phyloP scores from a whole-genome alignment of 2,888 invertebrate species.

The Clepsis dumicolana region DNA sequence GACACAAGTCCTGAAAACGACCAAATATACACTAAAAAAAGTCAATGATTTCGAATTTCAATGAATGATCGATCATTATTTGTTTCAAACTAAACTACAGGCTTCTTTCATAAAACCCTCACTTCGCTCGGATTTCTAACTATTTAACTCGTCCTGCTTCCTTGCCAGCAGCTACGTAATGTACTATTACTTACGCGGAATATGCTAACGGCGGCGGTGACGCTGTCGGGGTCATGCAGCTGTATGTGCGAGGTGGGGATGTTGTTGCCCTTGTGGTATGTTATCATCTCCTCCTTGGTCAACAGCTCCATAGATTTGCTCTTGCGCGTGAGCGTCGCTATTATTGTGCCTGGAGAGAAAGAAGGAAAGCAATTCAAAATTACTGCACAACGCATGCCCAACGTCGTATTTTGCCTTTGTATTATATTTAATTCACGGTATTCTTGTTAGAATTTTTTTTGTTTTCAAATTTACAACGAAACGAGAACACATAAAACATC shows the following conservation, averaged over 20 bases:
- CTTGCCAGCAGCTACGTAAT: background rate
- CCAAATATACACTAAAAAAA: background rate
- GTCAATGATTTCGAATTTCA: too few species aligned
- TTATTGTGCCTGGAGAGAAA: conserved; percentile 87
- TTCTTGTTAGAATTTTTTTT: too few species aligned
- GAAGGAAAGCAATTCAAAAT: background rate
- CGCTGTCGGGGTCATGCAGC: conserved; percentile 97
- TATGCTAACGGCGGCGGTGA: conserved; percentile 94
- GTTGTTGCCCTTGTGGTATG: conserved; percentile 94
- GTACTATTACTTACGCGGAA: conserved; percentile 90
- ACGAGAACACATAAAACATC: too few species aligned
- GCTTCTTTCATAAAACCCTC: too few species aligned
- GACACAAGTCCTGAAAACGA: conserved; percentile 91
- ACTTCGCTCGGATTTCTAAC: background rate
- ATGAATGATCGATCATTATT: too few species aligned
- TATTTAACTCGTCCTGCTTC: background rate
- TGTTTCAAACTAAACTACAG: too few species aligned
- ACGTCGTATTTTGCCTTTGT: too few species aligned
- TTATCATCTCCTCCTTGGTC: conserved; percentile 97
- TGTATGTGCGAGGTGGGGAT: conserved; percentile 98
- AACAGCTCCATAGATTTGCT: conserved; percentile 92
- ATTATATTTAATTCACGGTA: too few species aligned
- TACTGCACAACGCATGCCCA: too few species aligned
- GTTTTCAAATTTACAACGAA: too few species aligned
- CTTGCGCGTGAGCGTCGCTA: conserved; percentile 94